Evolutionary conservation across 2,888 invertebrate species (phyloP).

Genomic region (Chymomyza fuscimana): DNA sequence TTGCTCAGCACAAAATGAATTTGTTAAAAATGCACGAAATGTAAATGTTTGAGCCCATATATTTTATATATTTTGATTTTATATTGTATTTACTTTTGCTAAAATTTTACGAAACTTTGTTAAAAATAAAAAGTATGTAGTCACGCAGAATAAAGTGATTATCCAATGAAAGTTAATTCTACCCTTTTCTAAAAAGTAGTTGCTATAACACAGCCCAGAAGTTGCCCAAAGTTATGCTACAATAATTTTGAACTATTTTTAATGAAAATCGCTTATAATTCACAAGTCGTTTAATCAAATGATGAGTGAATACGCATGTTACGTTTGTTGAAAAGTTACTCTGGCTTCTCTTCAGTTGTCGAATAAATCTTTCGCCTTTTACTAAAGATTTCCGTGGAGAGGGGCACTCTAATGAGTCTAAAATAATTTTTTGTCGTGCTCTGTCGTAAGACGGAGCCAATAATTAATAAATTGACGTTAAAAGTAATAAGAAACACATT

Average conservation of each 20-base stretch:
- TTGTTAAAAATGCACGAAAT: neutral
- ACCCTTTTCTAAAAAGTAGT: too few relatives aligned
- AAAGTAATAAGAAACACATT: too few relatives aligned
- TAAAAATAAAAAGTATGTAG: too few relatives aligned
- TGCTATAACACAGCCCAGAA: too few relatives aligned
- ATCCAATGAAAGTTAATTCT: too few relatives aligned
- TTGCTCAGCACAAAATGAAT: conserved; percentile 31
- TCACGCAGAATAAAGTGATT: too few relatives aligned
- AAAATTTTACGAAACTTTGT: too few relatives aligned
- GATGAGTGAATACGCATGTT: fast-evolving
- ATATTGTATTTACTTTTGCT: too few relatives aligned
- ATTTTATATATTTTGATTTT: too few relatives aligned
- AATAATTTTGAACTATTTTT: neutral
- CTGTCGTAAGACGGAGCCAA: conserved; percentile 10
- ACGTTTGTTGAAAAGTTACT: conserved; percentile 68
- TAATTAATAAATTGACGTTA: neutral
- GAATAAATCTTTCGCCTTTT: conserved; percentile 89
- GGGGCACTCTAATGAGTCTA: conserved; percentile 87
- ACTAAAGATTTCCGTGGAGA: conserved; percentile 90
- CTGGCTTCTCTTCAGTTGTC: conserved; percentile 85
- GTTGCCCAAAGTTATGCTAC: neutral
- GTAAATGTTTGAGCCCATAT: too few relatives aligned
- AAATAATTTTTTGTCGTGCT: conserved; percentile 55
- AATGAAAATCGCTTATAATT: neutral
- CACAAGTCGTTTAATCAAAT: neutral